These are phyloP conservation scores for Plebejus melissa DNA, from an alignment of 2,888 invertebrate species.

Conservation along the genomic window DNA sequence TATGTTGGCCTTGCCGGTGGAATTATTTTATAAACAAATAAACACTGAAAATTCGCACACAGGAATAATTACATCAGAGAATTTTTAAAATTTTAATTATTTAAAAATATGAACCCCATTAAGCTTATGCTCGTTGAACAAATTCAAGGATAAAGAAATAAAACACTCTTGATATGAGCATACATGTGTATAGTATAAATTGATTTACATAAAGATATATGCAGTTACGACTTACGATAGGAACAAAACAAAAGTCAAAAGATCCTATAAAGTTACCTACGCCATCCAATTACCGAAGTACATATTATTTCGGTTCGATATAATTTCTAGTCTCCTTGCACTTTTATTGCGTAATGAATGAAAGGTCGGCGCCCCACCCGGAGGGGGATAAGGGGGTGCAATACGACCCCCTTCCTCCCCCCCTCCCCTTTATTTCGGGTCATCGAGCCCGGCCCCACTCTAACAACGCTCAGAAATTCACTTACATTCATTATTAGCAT, in stretches of 20 bases:
- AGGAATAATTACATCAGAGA: constrained; percentile 11
- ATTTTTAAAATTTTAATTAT: constrained; percentile 9
- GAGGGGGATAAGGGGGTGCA: constrained; percentile 51
- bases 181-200: background rate
- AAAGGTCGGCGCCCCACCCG: constrained; percentile 63
- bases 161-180: background rate
- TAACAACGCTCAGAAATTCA: constrained; percentile 36
- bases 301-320: constrained; percentile 32
- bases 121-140: constrained; percentile 6
- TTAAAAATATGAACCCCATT: constrained; percentile 17
- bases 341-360: constrained; percentile 78
- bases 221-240: background rate
- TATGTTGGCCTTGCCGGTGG: background rate
- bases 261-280: background rate
- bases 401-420: constrained; percentile 43
- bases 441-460: constrained; percentile 71
- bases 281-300: constrained; percentile 17
- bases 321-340: constrained; percentile 44
- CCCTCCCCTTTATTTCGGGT: constrained; percentile 74
- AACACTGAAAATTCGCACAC: constrained; percentile 16
- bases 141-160: constrained; percentile 14
- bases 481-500: constrained; percentile 21
- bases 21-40: constrained; percentile 10
- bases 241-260: no score
- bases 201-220: background rate